Evolutionary conservation across 2,888 invertebrate species (phyloP).

Genomic region (Chymomyza procnemis): DNA sequence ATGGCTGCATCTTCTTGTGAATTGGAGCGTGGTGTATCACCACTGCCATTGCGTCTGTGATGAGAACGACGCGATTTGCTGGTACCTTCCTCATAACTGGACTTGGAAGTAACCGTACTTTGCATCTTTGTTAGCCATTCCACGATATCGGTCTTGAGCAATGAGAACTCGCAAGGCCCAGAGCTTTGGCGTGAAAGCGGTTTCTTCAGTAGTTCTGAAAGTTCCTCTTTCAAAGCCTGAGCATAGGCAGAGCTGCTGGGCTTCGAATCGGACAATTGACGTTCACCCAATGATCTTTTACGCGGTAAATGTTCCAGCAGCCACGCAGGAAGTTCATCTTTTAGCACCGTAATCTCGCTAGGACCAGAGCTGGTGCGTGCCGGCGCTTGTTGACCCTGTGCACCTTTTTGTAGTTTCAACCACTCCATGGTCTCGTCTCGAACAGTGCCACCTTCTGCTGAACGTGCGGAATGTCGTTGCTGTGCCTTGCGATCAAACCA

Average conservation of each 20-base stretch:
- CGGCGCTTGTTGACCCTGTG: slow-evolving; percentile 56
- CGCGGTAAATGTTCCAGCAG: slow-evolving; percentile 75
- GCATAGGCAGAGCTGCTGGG: slow-evolving; percentile 73
- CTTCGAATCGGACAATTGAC: slow-evolving; percentile 61
- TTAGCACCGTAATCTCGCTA: slow-evolving; percentile 77
- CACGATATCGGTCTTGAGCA: slow-evolving; percentile 77
- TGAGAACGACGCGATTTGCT: slow-evolving; percentile 59
- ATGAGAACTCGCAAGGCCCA: slow-evolving; percentile 77
- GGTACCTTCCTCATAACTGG: neutral
- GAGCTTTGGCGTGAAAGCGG: slow-evolving; percentile 78
- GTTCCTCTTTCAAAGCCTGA: slow-evolving; percentile 74
- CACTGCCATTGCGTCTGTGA: slow-evolving; percentile 77
- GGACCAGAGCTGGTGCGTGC: slow-evolving; percentile 78
- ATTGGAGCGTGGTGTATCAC: slow-evolving; percentile 75
- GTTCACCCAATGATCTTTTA: slow-evolving; percentile 70
- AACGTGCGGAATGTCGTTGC: slow-evolving; percentile 78
- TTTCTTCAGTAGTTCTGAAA: slow-evolving; percentile 77
- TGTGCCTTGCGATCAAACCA: slow-evolving; percentile 78
- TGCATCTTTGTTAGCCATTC: slow-evolving; percentile 78
- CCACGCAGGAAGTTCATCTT: slow-evolving; percentile 78
- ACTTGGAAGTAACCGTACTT: slow-evolving; percentile 44
- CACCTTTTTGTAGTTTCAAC: slow-evolving; percentile 70
- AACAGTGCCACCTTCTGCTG: slow-evolving; percentile 77
- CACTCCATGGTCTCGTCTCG: slow-evolving; percentile 78
- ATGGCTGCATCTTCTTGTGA: slow-evolving; percentile 75